Conservation (phyloP, 2,888 invertebrate species). For the Dione juno region DNA sequence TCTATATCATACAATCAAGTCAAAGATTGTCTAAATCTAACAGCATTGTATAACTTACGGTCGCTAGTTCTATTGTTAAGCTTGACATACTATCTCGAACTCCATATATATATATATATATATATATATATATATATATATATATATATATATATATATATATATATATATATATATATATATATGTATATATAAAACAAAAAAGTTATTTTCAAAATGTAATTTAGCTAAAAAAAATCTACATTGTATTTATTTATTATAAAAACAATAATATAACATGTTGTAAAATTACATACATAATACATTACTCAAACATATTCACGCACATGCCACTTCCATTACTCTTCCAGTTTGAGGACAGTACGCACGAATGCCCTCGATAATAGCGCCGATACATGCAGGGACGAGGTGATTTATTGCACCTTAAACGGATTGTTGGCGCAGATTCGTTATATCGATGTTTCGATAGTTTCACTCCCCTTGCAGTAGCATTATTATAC, state of each 20-base stretch:
- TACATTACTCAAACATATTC: background rate
- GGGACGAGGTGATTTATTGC: conserved; percentile 73
- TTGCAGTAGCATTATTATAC: background rate
- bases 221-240: too few species aligned
- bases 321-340: conserved; percentile 26
- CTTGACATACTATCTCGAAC: conserved; percentile 61
- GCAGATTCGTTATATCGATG: conserved; percentile 58
- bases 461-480: conserved; percentile 33
- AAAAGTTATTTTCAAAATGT: too few species aligned
- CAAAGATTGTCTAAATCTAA: too few species aligned
- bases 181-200: too few species aligned
- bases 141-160: too few species aligned
- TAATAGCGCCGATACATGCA: conserved; percentile 66
- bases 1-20: too few species aligned
- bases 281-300: background rate
- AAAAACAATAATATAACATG: background rate
- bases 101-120: too few species aligned
- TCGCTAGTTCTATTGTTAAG: conserved; percentile 41
- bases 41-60: too few species aligned
- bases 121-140: too few species aligned
- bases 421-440: conserved; percentile 74
- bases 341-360: conserved; percentile 44
- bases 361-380: conserved; percentile 67
- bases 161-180: too few species aligned
- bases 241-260: background rate